These are phyloP conservation scores for Pristionchus japonicus DNA, from an alignment of 2,888 invertebrate genomes.

Conservation along the genomic window DNA sequence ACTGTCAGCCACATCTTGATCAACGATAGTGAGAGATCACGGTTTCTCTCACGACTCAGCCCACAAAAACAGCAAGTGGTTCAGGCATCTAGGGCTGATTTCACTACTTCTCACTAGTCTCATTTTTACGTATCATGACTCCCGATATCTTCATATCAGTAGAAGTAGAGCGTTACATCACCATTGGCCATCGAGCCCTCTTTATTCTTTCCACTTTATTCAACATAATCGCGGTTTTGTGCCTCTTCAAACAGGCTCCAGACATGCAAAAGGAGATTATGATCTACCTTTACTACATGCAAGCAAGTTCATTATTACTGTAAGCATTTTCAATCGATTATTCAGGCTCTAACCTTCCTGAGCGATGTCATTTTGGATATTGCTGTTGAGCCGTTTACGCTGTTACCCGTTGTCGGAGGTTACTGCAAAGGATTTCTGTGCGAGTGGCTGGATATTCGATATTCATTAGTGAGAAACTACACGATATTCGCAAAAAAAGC, in stretches of 20 bases:
- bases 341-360: too few species aligned
- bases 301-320: neutral
- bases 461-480: neutral
- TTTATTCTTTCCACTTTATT: neutral
- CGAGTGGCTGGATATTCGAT: neutral
- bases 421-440: neutral
- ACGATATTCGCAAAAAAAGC: too few species aligned
- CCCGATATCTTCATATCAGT: neutral
- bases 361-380: neutral
- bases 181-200: neutral
- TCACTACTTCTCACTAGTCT: too few species aligned
- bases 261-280: neutral
- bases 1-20: too few species aligned
- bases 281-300: neutral
- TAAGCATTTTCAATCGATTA: too few species aligned
- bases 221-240: neutral
- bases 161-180: neutral
- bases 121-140: too few species aligned
- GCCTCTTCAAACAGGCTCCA: neutral
- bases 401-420: neutral
- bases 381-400: neutral
- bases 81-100: too few species aligned
- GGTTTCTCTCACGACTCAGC: too few species aligned
- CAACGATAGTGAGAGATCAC: too few species aligned
- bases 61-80: too few species aligned